These are phyloP conservation scores for Rynchops niger DNA, from an alignment of 2,113 vertebrate genomes.

Conservation along the genomic window DNA sequence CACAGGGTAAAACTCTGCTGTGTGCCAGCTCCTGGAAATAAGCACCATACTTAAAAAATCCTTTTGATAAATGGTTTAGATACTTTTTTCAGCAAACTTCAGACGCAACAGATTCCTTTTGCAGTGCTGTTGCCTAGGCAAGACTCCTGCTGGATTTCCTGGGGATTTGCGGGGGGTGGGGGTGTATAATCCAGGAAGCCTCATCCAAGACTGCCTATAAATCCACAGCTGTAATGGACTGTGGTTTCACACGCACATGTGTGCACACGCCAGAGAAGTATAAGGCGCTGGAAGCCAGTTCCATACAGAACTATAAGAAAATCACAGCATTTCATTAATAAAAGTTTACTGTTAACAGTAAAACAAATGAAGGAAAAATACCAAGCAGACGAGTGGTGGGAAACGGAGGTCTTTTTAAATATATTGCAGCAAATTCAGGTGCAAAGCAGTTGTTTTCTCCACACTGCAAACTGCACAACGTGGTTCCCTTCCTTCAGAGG, in stretches of 20 bases:
- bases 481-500: background rate
- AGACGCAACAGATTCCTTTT: background rate
- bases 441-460: background rate
- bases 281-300: background rate
- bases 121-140: background rate
- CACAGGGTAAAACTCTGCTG: background rate
- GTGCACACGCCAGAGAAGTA: background rate
- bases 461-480: accelerated
- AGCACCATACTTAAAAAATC: background rate
- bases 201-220: accelerated
- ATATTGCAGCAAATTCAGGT: background rate
- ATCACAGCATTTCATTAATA: background rate
- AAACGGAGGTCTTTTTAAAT: background rate
- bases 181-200: background rate
- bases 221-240: background rate
- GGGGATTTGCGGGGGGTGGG: background rate
- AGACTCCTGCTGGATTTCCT: background rate
- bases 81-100: background rate
- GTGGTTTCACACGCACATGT: background rate
- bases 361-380: background rate
- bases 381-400: background rate
- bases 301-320: background rate
- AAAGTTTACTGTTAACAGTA: background rate
- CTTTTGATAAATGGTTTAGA: background rate
- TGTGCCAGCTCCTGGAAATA: background rate